Percentiles rank a stretch among this genome's conserved stretches.
phyloP scores from a whole-genome alignment of 2,113 vertebrate species.

The Globicephala melas region DNA sequence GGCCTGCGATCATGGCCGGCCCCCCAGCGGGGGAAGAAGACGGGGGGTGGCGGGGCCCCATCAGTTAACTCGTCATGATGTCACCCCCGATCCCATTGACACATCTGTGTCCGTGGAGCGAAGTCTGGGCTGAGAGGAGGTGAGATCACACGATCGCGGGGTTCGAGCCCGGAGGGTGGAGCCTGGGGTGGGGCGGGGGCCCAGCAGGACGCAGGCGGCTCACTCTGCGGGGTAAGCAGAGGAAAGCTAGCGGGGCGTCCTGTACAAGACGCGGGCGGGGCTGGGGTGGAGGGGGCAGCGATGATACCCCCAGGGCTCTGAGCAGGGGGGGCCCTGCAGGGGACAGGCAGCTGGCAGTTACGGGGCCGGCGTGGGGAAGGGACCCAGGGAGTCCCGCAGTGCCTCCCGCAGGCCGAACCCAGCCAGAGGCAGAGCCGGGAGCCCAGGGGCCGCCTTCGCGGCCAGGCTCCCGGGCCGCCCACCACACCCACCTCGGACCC shows the following conservation, averaged over 20 bases:
- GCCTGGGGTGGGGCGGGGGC: rapidly evolving
- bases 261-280: no score
- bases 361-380: neutral
- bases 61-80: rapidly evolving
- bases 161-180: rapidly evolving
- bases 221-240: rapidly evolving
- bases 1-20: rapidly evolving
- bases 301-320: no score
- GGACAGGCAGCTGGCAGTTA: rapidly evolving
- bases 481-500: neutral
- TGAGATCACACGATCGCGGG: rapidly evolving
- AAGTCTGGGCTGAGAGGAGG: neutral
- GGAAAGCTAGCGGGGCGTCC: neutral
- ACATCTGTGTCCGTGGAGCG: neutral
- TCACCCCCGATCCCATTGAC: neutral
- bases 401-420: rapidly evolving
- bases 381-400: rapidly evolving
- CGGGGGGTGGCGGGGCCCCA: rapidly evolving
- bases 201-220: rapidly evolving
- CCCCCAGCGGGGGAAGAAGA: rapidly evolving
- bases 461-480: neutral
- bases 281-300: neutral
- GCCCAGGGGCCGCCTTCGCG: rapidly evolving
- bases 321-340: rapidly evolving
- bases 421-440: rapidly evolving